phyloP scores from a whole-genome alignment of 2,113 vertebrate genomes.

The Trogon melanurus region DNA sequence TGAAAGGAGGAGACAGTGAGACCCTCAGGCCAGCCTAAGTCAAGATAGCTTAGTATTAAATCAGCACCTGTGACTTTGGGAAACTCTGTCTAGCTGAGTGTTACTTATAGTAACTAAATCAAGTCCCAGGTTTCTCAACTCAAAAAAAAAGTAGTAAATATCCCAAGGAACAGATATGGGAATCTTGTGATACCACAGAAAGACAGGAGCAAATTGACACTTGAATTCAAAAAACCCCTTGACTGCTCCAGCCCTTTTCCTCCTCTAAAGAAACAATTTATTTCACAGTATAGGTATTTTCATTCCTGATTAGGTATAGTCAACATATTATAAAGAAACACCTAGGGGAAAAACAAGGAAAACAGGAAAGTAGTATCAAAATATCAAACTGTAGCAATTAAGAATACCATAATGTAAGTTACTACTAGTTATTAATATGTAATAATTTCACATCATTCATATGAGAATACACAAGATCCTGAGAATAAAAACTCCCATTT shows the following conservation, averaged over 20 bases:
- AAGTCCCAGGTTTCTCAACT: not conserved
- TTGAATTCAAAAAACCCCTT: not conserved
- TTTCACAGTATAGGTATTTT: not conserved
- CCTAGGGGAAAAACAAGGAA: not conserved
- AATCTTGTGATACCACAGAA: not conserved
- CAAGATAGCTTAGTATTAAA: not conserved
- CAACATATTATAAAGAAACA: not conserved
- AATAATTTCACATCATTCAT: not conserved
- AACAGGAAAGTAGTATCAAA: not conserved
- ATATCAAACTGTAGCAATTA: not conserved
- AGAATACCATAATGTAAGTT: not conserved
- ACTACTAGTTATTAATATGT: not conserved
- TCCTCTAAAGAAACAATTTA: not conserved
- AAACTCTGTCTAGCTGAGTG: not conserved
- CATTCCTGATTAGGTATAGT: not conserved
- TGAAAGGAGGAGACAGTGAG: not conserved
- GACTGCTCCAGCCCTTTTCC: not conserved
- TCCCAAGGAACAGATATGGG: not conserved
- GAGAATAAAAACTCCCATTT: not conserved
- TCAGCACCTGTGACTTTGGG: not conserved
- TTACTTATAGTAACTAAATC: not conserved
- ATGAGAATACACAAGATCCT: not conserved
- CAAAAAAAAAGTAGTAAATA: not conserved
- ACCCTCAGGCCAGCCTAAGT: not conserved
- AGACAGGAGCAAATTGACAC: not conserved